Conservation (phyloP, 2,888 invertebrate species). For the Ferdinandea cuprea region DNA sequence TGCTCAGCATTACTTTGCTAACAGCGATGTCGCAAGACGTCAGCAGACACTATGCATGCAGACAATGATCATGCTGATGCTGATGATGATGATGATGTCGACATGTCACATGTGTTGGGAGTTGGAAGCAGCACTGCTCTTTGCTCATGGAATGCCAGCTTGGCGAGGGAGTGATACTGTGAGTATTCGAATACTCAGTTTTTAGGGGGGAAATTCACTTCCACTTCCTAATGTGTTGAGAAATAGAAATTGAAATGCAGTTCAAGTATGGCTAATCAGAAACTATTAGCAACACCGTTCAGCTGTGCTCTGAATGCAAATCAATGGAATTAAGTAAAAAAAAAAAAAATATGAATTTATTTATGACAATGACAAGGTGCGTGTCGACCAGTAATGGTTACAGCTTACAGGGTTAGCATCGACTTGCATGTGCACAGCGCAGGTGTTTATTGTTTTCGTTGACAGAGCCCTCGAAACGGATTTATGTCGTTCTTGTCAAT, state of each 20-base stretch:
- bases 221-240: slow-evolving; percentile 23
- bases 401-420: slow-evolving; percentile 30
- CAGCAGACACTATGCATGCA: slow-evolving; percentile 30
- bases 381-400: slow-evolving; percentile 28
- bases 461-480: slow-evolving; percentile 33
- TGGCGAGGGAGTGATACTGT: too few species aligned
- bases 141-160: too few species aligned
- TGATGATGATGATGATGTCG: slow-evolving; percentile 26
- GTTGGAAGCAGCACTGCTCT: neutral
- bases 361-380: slow-evolving; percentile 72
- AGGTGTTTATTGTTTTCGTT: slow-evolving; percentile 58
- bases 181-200: neutral
- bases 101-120: slow-evolving; percentile 57
- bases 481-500: slow-evolving; percentile 46
- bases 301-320: slow-evolving; percentile 48
- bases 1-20: slow-evolving; percentile 72
- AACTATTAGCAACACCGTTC: slow-evolving; percentile 40
- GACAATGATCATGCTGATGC: neutral
- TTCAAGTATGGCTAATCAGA: slow-evolving; percentile 41
- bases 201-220: slow-evolving; percentile 9
- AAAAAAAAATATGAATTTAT: slow-evolving; percentile 52
- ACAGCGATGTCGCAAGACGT: slow-evolving; percentile 62
- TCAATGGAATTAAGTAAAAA: neutral
- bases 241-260: slow-evolving; percentile 54
- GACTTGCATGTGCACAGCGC: slow-evolving; percentile 46